Evolutionary conservation across 2,888 invertebrate species (phyloP).

Genomic region (Diplazon laetatorius): DNA sequence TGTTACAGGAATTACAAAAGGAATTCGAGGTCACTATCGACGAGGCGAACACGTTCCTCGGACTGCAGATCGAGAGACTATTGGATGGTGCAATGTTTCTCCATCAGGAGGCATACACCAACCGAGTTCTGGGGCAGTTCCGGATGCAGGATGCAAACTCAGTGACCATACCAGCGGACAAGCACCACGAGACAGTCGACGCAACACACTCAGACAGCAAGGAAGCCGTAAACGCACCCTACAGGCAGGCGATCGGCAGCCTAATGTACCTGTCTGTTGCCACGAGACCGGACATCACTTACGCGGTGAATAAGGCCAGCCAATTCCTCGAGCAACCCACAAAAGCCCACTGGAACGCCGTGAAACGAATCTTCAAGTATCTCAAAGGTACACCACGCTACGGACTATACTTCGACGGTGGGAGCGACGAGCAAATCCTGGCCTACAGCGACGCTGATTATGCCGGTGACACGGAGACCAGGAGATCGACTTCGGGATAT

Average conservation of each 20-base stretch:
- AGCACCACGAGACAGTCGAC: conserved; percentile 33
- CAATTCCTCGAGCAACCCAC: conserved; percentile 40
- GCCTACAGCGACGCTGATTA: background rate
- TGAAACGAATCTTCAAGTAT: conserved; percentile 2
- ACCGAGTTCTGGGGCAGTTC: conserved; percentile 54
- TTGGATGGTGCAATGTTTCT: conserved; percentile 52
- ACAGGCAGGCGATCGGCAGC: conserved; percentile 13
- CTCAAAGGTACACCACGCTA: background rate
- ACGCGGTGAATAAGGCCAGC: conserved; percentile 42
- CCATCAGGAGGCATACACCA: conserved; percentile 61
- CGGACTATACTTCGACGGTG: conserved; percentile 12
- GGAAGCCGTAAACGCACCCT: background rate
- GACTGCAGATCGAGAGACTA: conserved; percentile 58
- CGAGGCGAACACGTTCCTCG: conserved; percentile 51
- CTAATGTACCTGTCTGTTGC: conserved; percentile 38
- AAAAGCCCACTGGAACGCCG: conserved; percentile 12
- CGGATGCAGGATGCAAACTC: conserved; percentile 57
- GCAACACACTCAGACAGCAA: conserved; percentile 49
- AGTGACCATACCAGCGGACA: conserved; percentile 44
- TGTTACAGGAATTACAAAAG: conserved; percentile 21
- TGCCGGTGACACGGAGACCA: background rate
- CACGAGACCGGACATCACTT: conserved; percentile 41
- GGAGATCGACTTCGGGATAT: conserved; percentile 1
- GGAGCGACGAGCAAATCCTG: background rate
- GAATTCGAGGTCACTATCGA: conserved; percentile 45